Conservation (phyloP, 2,113 vertebrate species). For the Copsychus sechellarum region DNA sequence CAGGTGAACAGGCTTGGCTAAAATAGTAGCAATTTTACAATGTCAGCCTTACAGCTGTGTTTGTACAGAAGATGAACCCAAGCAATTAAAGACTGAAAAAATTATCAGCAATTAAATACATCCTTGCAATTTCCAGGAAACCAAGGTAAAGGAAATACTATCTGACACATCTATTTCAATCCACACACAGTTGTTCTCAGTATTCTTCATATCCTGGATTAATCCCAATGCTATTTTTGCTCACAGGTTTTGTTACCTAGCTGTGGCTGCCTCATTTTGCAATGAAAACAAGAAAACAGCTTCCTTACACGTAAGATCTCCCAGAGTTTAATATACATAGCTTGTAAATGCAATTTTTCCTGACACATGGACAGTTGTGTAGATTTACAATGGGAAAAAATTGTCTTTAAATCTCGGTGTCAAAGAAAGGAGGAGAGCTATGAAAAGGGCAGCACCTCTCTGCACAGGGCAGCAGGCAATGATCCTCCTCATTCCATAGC, state of each 20-base stretch:
- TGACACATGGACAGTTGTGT: neutral
- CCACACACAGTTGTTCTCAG: neutral
- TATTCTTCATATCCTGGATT: neutral
- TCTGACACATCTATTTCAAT: neutral
- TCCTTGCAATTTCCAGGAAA: neutral
- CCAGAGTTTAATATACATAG: accelerated
- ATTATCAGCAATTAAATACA: neutral
- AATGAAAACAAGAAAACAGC: neutral
- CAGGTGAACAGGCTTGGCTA: neutral
- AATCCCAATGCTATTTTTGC: neutral
- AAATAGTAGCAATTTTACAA: neutral
- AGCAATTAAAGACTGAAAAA: constrained; percentile 4
- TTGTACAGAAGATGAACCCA: neutral
- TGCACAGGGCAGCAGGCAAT: accelerated
- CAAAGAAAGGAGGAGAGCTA: neutral
- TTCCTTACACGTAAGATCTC: neutral
- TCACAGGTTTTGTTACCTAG: neutral
- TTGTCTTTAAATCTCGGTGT: neutral
- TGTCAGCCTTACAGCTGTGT: neutral
- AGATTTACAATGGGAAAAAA: neutral
- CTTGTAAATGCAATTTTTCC: neutral
- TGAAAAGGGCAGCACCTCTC: neutral
- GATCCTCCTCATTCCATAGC: accelerated
- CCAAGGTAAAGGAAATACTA: neutral
- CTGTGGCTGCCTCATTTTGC: neutral